Conservation (phyloP, 2,888 invertebrate species). For the Microctonus aethiopoides region DNA sequence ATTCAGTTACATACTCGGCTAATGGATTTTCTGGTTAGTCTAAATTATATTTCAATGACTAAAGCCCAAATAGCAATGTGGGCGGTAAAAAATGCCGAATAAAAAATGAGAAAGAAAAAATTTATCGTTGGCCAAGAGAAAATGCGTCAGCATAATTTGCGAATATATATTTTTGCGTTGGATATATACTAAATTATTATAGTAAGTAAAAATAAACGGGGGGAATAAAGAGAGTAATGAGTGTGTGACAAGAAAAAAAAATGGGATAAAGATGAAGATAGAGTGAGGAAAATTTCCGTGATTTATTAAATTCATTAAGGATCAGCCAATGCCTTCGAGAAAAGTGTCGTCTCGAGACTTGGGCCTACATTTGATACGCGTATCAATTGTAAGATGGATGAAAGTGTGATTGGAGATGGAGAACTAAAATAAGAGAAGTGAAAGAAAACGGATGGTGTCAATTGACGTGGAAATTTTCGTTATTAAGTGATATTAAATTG, state of each 20-base stretch:
- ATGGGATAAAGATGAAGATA: not conserved
- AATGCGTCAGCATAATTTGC: conserved; percentile 13
- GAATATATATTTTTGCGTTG: not conserved
- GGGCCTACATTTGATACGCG: not conserved
- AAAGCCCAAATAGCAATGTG: too few relatives aligned
- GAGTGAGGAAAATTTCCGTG: conserved; percentile 23
- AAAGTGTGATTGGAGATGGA: not conserved
- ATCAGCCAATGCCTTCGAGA: conserved; percentile 22
- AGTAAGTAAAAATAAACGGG: not conserved
- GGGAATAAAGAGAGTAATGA: not conserved
- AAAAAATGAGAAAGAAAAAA: conserved; percentile 20
- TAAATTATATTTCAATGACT: too few relatives aligned
- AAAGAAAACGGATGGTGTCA: not conserved
- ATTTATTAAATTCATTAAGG: conserved; percentile 44
- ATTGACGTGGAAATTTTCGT: not conserved
- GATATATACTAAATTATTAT: not conserved
- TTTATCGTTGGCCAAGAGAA: not conserved
- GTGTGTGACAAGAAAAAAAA: conserved; percentile 5
- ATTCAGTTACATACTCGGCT: too few relatives aligned
- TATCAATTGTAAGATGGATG: not conserved
- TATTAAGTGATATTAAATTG: not conserved
- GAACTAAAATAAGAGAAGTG: not conserved
- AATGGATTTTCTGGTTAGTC: too few relatives aligned
- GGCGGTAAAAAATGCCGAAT: conserved; percentile 15
- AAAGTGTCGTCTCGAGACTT: not conserved